phyloP scores from a whole-genome alignment of 1,140 invertebrate species.

The Prorops nasuta region DNA sequence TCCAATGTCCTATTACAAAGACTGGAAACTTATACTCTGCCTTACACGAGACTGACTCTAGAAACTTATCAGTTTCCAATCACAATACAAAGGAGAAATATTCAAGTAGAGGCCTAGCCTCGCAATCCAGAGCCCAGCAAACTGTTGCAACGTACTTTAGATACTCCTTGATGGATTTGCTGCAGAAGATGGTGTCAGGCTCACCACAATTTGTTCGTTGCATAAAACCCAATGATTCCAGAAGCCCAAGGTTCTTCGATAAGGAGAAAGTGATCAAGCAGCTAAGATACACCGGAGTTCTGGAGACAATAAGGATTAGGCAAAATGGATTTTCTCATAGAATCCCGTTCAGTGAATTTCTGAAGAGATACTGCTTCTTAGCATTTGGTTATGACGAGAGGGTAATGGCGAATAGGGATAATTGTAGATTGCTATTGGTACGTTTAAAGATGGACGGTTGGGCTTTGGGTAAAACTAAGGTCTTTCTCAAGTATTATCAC shows the following conservation, averaged over 20 bases:
- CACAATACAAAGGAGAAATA: constrained; percentile 55
- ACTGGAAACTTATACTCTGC: constrained; percentile 73
- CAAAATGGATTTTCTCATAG: constrained; percentile 81
- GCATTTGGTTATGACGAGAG: constrained; percentile 74
- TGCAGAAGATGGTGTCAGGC: constrained; percentile 79
- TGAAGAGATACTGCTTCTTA: constrained; percentile 80
- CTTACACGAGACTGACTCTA: constrained; percentile 56
- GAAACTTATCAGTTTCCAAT: constrained; percentile 38
- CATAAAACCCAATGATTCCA: constrained; percentile 78
- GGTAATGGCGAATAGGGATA: constrained; percentile 68
- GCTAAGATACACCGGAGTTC: constrained; percentile 75
- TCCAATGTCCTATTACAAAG: constrained; percentile 80
- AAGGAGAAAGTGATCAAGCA: constrained; percentile 73
- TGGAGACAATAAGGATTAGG: constrained; percentile 79
- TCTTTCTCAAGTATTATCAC: constrained; percentile 86
- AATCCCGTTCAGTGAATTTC: constrained; percentile 75
- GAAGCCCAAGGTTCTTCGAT: constrained; percentile 69
- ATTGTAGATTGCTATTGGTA: constrained; percentile 69
- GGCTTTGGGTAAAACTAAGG: constrained; percentile 82
- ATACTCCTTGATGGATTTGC: constrained; percentile 80
- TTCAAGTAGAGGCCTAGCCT: constrained; percentile 66
- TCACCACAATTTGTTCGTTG: constrained; percentile 82
- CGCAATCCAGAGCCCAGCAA: constrained; percentile 81
- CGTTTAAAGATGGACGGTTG: constrained; percentile 78
- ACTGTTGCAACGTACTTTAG: constrained; percentile 83